Base-by-base conservation (phyloP, 2,113 vertebrate species). In the Siniperca knerii region DNA sequence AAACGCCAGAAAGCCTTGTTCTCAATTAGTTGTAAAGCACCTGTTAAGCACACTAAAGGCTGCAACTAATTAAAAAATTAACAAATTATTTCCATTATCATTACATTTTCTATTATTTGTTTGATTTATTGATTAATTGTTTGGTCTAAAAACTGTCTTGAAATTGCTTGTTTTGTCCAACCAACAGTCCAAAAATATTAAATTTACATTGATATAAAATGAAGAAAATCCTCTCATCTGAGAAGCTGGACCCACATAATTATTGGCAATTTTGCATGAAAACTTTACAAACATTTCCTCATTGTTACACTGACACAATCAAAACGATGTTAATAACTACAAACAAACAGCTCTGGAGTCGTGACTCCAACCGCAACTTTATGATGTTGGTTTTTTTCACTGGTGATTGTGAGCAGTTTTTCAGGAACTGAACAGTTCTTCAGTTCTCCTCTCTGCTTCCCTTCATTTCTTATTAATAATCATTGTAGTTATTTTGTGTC, bases 1-100 rank as follows among this genome's bases (percentile, higher is more conserved):
- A 84, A 82, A 85, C 70, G 54, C 29, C 84, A 85, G 50, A 76
- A 85, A 83, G 23, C 25, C 46, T 37, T 68, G 58, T 75, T 81
- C 84, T 70, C 82, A 77, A 84, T 90, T 87, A 82, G 75, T 77
- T 7, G 5, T 6, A 16, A 0, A 37, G 21, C 71, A 40, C 67
- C 62, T 40, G 74, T 73, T 87, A 87, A 75, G 68, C 29, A 48
- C 46, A 15, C 37, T 0, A 11, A 15, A 0, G 7, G 37, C 42
- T 33, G 29, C 44, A 50, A 74, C 58, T 74, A 70, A 87, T 90
- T 62, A 64, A 57, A 52, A 10, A 74, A 54, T 66, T 58, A 64
- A 20, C 69, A 18, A 0, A 8, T 64, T 25, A 4, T 40, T 66
- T 9, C 44, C 16, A 77, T n/a, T 29, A 37, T n/a, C 21, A 29